Evolutionary conservation across 1,140 invertebrate species (phyloP), one percentile per base, ranked within the genome.

Genomic region (Daktulosphaira vitifoliae): DNA sequence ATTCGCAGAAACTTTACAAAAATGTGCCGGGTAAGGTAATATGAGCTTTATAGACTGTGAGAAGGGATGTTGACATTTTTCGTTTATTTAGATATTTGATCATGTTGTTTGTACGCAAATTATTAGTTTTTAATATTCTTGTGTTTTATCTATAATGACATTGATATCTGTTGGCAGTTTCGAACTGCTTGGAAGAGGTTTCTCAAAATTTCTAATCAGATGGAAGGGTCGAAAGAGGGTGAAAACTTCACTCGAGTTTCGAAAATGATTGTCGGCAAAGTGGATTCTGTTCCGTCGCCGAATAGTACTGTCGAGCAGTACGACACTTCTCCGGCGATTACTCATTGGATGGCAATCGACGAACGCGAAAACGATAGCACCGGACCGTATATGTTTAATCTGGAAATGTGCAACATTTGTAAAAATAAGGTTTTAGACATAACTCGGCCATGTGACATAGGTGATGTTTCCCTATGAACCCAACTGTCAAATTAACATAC

Each of bases 101-200:
- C n/a, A n/a, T n/a, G n/a, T n/a, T n/a, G n/a, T n/a, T n/a, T n/a
- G n/a, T n/a, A n/a, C n/a, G n/a, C n/a, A n/a, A n/a, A n/a, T n/a
- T n/a, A n/a, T n/a, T n/a, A n/a, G n/a, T n/a, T n/a, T n/a, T n/a
- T n/a, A n/a, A n/a, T n/a, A n/a, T n/a, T n/a, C n/a, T n/a, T n/a
- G n/a, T n/a, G n/a, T n/a, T n/a, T n/a, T n/a, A n/a, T n/a, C n/a
- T n/a, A n/a, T n/a, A n/a, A n/a, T n/a, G n/a, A n/a, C n/a, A 25
- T 2, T 15, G n/a, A 15, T 33, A 46, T 44, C 23, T 13, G 38
- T 20, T 22, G n/a, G 11, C 42, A 62, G 56, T 62, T 62, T 16
- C 56, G 56, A 9, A 29, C 56, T 3, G 56, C 56, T 38, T 62
- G 56, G 56, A 62, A 62, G 29, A 38, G 56, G 9, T 62, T 62